Percentiles rank a stretch among this genome's conserved stretches.
Evolutionary conservation across 2,113 vertebrate species (phyloP).

Genomic region (Scartelaos histophorus): DNA sequence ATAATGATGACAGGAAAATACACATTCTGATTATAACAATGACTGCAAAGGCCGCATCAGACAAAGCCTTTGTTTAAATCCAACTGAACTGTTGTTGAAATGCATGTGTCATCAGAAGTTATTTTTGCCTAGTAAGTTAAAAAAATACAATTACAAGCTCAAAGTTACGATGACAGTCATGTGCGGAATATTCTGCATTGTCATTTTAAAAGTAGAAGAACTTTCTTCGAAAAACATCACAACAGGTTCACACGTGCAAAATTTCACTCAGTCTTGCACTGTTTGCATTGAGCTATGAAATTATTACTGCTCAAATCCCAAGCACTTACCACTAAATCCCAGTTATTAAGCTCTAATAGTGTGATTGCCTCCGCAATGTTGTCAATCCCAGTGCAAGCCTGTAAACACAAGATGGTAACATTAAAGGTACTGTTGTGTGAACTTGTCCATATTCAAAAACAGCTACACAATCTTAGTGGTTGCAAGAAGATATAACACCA

Average conservation of each 20-base stretch:
- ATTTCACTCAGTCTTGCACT: not conserved
- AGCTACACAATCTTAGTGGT: not conserved
- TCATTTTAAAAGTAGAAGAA: not conserved
- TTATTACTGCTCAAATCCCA: conserved; percentile 3
- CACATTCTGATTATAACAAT: conserved; percentile 12
- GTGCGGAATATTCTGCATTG: too few species aligned
- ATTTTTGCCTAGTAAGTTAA: not conserved
- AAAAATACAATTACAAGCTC: not conserved
- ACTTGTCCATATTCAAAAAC: not conserved
- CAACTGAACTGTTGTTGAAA: conserved; percentile 28
- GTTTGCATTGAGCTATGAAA: not conserved
- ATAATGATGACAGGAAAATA: not conserved
- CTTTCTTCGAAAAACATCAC: not conserved
- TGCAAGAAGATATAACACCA: not conserved
- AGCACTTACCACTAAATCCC: conserved; percentile 98
- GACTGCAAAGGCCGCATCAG: conserved; percentile 25
- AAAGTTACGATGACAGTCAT: too few species aligned
- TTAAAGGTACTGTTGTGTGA: not conserved
- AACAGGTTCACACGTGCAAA: not conserved
- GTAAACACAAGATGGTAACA: conserved; percentile 37
- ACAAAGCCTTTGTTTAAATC: conserved; percentile 47
- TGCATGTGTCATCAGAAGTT: not conserved
- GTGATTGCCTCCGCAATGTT: conserved; percentile 99
- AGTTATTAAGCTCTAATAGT: conserved; percentile 98
- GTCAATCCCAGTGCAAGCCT: conserved; percentile 99